Evolutionary conservation across 2,113 vertebrate genomes (phyloP), one percentile per base, ranked within the genome.

Genomic region (Penelope pileata): DNA sequence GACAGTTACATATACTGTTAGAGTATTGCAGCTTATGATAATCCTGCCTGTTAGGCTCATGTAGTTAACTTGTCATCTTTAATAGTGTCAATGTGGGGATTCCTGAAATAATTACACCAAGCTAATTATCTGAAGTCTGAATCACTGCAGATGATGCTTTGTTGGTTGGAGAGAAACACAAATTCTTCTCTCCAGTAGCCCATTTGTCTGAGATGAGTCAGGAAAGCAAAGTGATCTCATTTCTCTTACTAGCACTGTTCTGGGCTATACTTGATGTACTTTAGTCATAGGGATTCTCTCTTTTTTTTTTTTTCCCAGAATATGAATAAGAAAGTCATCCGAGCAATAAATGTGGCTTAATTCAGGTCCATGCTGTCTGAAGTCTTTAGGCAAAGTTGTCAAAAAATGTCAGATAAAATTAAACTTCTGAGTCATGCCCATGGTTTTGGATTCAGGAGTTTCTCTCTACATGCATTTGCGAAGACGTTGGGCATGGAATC

Each of bases 91-190:
- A 0, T 30, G 63, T 91, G 82, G 82, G 50, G 42, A 94, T 94
- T 94, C 94, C 94, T 93, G 78, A 77, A 91, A 88, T 91, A 95
- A 94, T 93, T 62, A 70, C 72, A 90, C 38, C 34, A 24, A 74
- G 32, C 7, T 92, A 90, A 89, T 94, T 88, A 59, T 70, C 23
- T 88, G 34, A 87, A 91, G 32, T 54, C 59, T 94, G 90, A 90
- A 74, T 91, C 83, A 91, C 63, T 88, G 54, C 38, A 86, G 81
- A 69, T 92, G 91, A 90, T 0, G 21, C 36, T 88, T 62, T 63
- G 67, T 83, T 92, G 36, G 47, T 17, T 95, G 73, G 53, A 80
- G 14, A 79, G 50, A 34, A 68, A 78, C 36, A 68, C 42, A 89
- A 60, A 88, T 54, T 95, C 42, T 43, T 74, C 43, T 95, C 51